Conservation (phyloP, 2,888 invertebrate genomes). For the Mythimna pallens region DNA sequence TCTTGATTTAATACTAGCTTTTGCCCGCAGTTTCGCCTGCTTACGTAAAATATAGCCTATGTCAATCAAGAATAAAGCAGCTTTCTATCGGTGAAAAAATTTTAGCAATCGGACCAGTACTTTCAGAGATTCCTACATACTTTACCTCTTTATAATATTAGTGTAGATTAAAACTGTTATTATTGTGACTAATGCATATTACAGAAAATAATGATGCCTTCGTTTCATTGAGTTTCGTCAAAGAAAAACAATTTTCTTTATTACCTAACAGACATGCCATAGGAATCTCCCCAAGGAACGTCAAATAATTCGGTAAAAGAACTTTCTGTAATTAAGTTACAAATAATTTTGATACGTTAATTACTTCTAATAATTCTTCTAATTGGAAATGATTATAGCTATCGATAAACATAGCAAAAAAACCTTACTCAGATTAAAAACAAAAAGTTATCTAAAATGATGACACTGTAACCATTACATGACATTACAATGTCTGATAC, state of each 20-base stretch:
- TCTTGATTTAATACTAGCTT: no score
- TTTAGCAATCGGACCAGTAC: no score
- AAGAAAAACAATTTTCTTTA: conserved; percentile 3
- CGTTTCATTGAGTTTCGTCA: background rate
- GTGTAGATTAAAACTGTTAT: background rate
- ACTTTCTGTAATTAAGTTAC: conserved; percentile 1
- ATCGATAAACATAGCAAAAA: background rate
- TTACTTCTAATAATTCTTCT: background rate
- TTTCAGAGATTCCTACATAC: no score
- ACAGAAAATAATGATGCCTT: no score
- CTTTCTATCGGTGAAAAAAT: no score
- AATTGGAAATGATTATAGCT: background rate
- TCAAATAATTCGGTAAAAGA: conserved; percentile 6
- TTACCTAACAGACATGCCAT: conserved; percentile 1
- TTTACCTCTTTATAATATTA: no score
- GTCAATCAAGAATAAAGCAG: no score
- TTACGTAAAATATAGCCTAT: no score
- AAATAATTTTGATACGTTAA: background rate
- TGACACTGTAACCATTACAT: conserved; percentile 1
- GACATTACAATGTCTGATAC: conserved; percentile 2
- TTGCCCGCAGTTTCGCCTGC: no score
- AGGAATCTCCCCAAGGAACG: conserved; percentile 3
- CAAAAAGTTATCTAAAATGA: background rate
- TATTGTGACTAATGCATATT: no score
- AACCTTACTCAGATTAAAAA: background rate